Conservation (phyloP, 2,113 vertebrate genomes). For the Eonycteris spelaea region DNA sequence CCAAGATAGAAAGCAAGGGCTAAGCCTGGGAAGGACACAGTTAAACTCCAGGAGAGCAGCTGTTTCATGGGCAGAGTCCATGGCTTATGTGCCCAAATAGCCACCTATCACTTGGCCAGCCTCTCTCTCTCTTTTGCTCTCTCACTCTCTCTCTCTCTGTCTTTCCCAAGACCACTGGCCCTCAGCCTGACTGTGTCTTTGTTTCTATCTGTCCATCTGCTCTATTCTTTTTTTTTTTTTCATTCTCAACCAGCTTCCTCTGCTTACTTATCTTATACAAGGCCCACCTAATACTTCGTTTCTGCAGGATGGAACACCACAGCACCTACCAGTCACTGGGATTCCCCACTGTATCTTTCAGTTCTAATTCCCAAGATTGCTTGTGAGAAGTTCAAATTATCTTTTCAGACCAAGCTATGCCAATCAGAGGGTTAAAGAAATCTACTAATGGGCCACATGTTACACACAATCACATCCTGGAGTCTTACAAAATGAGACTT, state of each 20-base stretch:
- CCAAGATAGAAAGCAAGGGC: background rate
- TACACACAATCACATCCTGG: background rate
- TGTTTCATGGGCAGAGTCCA: fast-evolving
- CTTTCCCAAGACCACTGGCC: background rate
- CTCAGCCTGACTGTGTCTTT: background rate
- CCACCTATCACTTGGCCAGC: fast-evolving
- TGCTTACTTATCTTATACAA: background rate
- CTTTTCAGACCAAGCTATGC: background rate
- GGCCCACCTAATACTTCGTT: background rate
- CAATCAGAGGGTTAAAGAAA: background rate
- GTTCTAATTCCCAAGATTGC: background rate
- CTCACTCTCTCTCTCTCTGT: background rate
- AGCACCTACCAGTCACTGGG: background rate
- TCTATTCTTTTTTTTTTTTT: background rate
- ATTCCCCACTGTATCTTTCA: background rate
- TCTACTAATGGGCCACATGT: background rate
- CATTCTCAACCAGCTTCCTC: background rate
- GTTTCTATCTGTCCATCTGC: background rate
- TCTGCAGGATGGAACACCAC: background rate
- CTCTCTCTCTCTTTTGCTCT: too few species aligned
- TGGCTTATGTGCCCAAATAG: background rate
- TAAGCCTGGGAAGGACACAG: background rate
- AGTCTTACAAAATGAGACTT: background rate
- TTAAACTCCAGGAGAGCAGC: background rate
- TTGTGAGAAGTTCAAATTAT: background rate